phyloP scores from a whole-genome alignment of 2,888 invertebrate species.

The Drosophila subquinaria region DNA sequence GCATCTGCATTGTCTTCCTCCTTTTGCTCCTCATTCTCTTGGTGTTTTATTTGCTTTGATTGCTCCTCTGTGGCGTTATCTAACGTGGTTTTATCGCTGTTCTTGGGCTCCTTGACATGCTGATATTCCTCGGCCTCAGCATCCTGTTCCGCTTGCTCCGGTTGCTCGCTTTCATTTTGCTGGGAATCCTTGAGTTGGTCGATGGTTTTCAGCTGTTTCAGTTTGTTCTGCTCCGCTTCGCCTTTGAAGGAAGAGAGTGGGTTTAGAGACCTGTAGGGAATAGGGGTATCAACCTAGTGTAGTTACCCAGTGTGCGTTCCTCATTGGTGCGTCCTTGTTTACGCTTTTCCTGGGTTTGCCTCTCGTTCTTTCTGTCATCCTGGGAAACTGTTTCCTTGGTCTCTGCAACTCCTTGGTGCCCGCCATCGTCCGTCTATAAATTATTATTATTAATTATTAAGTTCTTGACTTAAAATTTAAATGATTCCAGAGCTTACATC shows the following conservation, averaged over 20 bases:
- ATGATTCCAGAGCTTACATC: conserved; percentile 84
- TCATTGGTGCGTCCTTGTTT: conserved; percentile 92
- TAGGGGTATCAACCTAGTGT: background rate
- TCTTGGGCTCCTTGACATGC: conserved; percentile 93
- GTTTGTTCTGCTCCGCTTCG: conserved; percentile 83
- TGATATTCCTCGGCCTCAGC: conserved; percentile 90
- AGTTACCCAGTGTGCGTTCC: conserved; percentile 88
- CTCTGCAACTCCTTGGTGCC: conserved; percentile 88
- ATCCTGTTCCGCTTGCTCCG: conserved; percentile 86
- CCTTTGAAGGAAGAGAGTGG: conserved; percentile 52
- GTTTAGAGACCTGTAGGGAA: background rate
- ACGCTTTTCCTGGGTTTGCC: conserved; percentile 87
- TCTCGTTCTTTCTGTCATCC: conserved; percentile 84
- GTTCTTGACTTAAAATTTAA: background rate
- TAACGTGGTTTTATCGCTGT: conserved; percentile 90
- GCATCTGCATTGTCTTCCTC: conserved; percentile 87
- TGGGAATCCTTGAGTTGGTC: conserved; percentile 86
- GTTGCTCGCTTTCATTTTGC: conserved; percentile 85
- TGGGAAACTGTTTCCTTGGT: conserved; percentile 84
- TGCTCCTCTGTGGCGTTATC: conserved; percentile 94
- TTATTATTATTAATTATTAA: background rate
- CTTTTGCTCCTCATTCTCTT: conserved; percentile 88
- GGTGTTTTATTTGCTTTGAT: conserved; percentile 87
- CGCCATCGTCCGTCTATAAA: conserved; percentile 86
- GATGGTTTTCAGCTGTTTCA: conserved; percentile 86